These are phyloP conservation scores for Heteractis magnifica DNA, from an alignment of 92 coral and sea anemone species.

Conservation along the genomic window DNA sequence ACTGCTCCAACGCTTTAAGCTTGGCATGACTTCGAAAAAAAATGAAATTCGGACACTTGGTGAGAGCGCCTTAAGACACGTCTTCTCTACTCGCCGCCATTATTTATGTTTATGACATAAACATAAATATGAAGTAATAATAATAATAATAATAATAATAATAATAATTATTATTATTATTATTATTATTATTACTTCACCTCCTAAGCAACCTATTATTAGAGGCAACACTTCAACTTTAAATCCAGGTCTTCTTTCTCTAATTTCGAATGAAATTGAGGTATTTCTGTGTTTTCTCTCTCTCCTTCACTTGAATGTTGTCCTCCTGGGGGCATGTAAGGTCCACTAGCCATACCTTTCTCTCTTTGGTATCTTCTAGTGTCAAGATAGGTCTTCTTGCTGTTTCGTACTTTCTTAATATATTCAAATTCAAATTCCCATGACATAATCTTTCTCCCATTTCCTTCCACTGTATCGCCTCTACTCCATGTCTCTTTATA, in stretches of 20 bases:
- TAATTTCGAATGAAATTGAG: conserved; percentile 33
- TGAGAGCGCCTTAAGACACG: conserved; percentile 34
- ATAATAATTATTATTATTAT: no score
- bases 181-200: background rate
- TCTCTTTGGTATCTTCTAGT: conserved; percentile 39
- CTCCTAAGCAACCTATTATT: conserved; percentile 38
- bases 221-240: conserved; percentile 26
- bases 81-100: no score
- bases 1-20: conserved; percentile 42
- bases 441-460: background rate
- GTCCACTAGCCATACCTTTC: conserved; percentile 19
- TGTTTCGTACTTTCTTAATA: background rate
- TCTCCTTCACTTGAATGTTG: conserved; percentile 15
- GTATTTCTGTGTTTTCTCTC: conserved; percentile 17
- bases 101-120: no score
- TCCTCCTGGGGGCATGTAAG: conserved; percentile 40
- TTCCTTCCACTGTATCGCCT: background rate
- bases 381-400: conserved; percentile 42
- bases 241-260: conserved; percentile 34
- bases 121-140: no score
- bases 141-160: no score
- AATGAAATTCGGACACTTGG: conserved; percentile 31
- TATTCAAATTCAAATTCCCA: conserved; percentile 33
- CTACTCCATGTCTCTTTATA: background rate
- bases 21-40: conserved; percentile 36